Evolutionary conservation across 2,113 vertebrate genomes (phyloP).

Genomic region (Agelaius tricolor): DNA sequence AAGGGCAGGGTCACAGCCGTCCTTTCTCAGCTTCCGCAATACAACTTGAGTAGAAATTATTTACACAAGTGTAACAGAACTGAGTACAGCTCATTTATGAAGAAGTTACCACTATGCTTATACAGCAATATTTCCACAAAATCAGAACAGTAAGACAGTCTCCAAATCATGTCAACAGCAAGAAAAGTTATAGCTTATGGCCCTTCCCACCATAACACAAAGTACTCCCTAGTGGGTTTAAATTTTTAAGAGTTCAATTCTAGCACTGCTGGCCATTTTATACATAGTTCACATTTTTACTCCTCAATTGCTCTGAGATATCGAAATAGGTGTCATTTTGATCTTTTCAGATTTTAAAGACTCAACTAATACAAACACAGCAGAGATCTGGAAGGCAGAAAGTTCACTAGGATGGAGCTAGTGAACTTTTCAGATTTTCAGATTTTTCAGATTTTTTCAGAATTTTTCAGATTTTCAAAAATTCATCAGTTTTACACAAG

Average conservation of each 20-base stretch:
- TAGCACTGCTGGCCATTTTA: neutral
- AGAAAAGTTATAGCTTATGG: neutral
- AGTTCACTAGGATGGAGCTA: too few species aligned
- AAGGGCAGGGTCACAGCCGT: neutral
- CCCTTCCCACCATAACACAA: neutral
- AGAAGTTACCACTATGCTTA: neutral
- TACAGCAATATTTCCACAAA: neutral
- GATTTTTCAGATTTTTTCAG: too few species aligned
- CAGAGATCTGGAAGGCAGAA: too few species aligned
- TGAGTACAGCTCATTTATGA: neutral
- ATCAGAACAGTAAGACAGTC: neutral
- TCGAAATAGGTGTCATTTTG: neutral
- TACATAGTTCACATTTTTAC: neutral
- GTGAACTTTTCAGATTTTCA: too few species aligned
- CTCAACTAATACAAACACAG: too few species aligned
- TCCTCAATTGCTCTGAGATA: neutral
- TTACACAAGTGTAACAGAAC: neutral
- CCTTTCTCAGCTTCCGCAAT: slow-evolving; percentile 10
- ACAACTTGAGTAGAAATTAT: neutral
- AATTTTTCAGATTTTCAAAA: neutral
- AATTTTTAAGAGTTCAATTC: neutral
- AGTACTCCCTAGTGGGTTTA: neutral
- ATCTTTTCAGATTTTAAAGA: neutral
- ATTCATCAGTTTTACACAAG: neutral
- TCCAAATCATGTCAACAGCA: neutral